phyloP scores from a whole-genome alignment of 2,888 invertebrate species.

The Brachyopa scutellaris region DNA sequence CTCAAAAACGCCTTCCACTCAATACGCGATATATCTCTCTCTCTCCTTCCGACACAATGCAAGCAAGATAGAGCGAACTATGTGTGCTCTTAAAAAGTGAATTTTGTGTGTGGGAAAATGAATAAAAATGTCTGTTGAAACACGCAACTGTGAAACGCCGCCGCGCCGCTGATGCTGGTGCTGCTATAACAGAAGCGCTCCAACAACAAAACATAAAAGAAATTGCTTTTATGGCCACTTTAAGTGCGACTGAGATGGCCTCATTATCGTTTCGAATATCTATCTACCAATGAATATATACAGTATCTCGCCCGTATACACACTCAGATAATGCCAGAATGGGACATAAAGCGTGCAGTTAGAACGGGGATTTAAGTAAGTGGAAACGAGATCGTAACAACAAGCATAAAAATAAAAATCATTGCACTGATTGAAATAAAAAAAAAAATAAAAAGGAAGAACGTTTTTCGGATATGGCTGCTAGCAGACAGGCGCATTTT shows the following conservation, averaged over 20 bases:
- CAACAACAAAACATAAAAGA: slow-evolving; percentile 72
- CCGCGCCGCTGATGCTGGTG: slow-evolving; percentile 31
- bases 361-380: slow-evolving; percentile 82
- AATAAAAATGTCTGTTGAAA: slow-evolving; percentile 75
- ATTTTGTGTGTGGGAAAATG: slow-evolving; percentile 75
- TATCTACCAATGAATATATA: slow-evolving; percentile 71
- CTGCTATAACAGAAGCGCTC: slow-evolving; percentile 53
- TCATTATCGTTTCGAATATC: slow-evolving; percentile 81
- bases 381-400: slow-evolving; percentile 83
- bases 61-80: background rate
- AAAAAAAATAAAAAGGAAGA: slow-evolving; percentile 56
- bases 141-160: slow-evolving; percentile 53
- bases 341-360: slow-evolving; percentile 82
- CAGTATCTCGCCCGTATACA: slow-evolving; percentile 26
- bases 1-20: slow-evolving; percentile 66
- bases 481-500: slow-evolving; percentile 46
- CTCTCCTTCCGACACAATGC: background rate
- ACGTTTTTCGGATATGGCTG: slow-evolving; percentile 37
- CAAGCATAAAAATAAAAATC: slow-evolving; percentile 82
- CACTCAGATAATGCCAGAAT: slow-evolving; percentile 78
- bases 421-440: slow-evolving; percentile 82
- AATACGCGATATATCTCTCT: slow-evolving; percentile 13
- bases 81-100: slow-evolving; percentile 66
- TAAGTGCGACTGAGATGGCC: slow-evolving; percentile 82
- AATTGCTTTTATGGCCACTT: slow-evolving; percentile 80